A percentile compares a stretch with the other conserved stretches of the same genome.
Conservation (phyloP, 2,113 vertebrate species). For the Phycodurus eques region DNA sequence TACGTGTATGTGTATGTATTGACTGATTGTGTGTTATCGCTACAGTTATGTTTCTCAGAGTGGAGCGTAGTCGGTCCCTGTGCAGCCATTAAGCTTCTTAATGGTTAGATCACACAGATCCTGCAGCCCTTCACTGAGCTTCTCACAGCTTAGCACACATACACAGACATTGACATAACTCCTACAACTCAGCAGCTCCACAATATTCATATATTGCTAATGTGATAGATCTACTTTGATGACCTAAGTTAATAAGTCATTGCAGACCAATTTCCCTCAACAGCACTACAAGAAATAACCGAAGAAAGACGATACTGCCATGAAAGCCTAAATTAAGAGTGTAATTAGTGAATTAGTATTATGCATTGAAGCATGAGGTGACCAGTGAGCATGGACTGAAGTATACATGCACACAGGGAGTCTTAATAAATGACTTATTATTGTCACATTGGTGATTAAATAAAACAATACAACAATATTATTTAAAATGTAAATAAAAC, state of each 20-base stretch:
- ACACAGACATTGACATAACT: constrained; percentile 18
- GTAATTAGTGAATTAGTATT: neutral
- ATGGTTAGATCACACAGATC: constrained; percentile 66
- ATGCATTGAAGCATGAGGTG: neutral
- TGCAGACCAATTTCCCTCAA: constrained; percentile 7
- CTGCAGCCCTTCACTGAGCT: constrained; percentile 49
- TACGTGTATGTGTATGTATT: constrained; percentile 7
- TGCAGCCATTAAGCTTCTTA: constrained; percentile 69
- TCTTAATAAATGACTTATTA: neutral
- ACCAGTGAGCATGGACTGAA: neutral
- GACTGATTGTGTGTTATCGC: neutral
- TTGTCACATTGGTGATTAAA: neutral
- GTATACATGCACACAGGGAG: neutral
- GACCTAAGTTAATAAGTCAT: constrained; percentile 8
- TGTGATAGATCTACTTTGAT: constrained; percentile 11
- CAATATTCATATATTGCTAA: constrained; percentile 14
- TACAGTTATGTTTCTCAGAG: constrained; percentile 33
- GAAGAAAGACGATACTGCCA: neutral
- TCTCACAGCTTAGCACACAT: constrained; percentile 53
- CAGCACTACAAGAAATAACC: neutral
- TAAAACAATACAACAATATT: neutral
- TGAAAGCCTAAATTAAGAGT: neutral
- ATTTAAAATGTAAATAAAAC: no score
- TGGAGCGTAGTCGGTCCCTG: constrained; percentile 42
- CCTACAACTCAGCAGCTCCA: constrained; percentile 12